Evolutionary conservation across 2,888 invertebrate genomes (phyloP), one percentile per base, ranked within the genome.

Genomic region (Xiphydria camelus): DNA sequence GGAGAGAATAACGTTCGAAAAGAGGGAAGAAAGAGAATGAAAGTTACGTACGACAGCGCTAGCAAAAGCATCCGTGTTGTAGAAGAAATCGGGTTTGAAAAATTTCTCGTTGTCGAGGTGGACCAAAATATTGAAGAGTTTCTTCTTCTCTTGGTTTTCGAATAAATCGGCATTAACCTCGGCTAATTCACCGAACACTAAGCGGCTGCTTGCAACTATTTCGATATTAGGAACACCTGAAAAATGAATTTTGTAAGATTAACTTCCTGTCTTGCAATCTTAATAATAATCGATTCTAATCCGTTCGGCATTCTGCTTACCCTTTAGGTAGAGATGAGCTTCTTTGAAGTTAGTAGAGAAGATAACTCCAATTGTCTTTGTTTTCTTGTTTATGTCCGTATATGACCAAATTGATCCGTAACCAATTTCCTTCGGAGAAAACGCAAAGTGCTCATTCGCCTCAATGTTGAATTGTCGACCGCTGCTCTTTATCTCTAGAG

Each of bases 71-170:
- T 86, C 83, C 54, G 81, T 78, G 41, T 82, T 81, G 45, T 81
- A 74, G 4, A 78, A 80, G 49, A 84, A 83, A 40, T 86, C 83
- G 10, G 82, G 81, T 72, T 87, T 84, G 32, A 87, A 69, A 68
- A 83, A 81, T 64, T 85, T 81, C 47, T 82, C 78, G 23, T 87
- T 80, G 49, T 81, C 82, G 1, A 87, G 69, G 69, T 81, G 83
- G 23, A 88, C 62, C 6, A 82, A 79, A 4, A 79, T 79, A 49
- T 82, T 79, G 50, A 79, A 75, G 15, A 87, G 76, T 59, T 82
- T 80, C 61, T 82, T 80, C 70, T 83, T 83, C 10, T 78, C 76
- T 1, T 81, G 80, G 1, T 79, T 78, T 3, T 82, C 76, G 21
- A 79, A 55, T 45, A 78, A 67, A 55, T 85, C 83, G 0, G 82